A percentile compares a stretch with the other conserved stretches of the same genome.
phyloP scores from a whole-genome alignment of 2,888 invertebrate species.

The Phania funesta region DNA sequence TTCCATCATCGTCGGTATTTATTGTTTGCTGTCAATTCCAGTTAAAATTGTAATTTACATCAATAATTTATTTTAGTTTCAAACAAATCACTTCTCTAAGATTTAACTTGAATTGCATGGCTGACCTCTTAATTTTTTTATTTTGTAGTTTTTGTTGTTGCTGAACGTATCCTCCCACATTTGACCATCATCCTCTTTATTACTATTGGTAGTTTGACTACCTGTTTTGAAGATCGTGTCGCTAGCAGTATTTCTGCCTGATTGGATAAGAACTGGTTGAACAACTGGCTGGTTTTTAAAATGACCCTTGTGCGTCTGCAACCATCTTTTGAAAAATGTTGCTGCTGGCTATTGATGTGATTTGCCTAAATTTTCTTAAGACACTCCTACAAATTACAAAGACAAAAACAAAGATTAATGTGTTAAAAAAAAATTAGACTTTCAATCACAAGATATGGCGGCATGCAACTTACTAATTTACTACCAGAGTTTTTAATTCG shows the following conservation, averaged over 20 bases:
- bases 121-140: slow-evolving; percentile 6
- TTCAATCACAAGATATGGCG: too few species aligned
- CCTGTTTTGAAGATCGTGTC: slow-evolving; percentile 50
- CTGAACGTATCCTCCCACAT: slow-evolving; percentile 35
- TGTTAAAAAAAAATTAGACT: neutral
- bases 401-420: neutral
- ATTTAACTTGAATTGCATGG: neutral
- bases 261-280: slow-evolving; percentile 68
- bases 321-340: slow-evolving; percentile 40
- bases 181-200: slow-evolving; percentile 5
- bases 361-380: slow-evolving; percentile 19
- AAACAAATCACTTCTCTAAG: neutral
- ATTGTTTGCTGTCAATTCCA: neutral
- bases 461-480: too few species aligned
- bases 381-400: slow-evolving; percentile 36
- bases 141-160: neutral
- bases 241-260: slow-evolving; percentile 16
- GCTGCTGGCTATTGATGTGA: slow-evolving; percentile 34
- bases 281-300: slow-evolving; percentile 38
- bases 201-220: slow-evolving; percentile 36
- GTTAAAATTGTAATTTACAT: neutral
- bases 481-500: too few species aligned
- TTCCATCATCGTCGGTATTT: neutral
- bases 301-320: slow-evolving; percentile 54
- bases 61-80: neutral